Evolutionary conservation across 1,140 invertebrate species (phyloP), one percentile per base, ranked within the genome.

Genomic region (Kradibia gibbosae): DNA sequence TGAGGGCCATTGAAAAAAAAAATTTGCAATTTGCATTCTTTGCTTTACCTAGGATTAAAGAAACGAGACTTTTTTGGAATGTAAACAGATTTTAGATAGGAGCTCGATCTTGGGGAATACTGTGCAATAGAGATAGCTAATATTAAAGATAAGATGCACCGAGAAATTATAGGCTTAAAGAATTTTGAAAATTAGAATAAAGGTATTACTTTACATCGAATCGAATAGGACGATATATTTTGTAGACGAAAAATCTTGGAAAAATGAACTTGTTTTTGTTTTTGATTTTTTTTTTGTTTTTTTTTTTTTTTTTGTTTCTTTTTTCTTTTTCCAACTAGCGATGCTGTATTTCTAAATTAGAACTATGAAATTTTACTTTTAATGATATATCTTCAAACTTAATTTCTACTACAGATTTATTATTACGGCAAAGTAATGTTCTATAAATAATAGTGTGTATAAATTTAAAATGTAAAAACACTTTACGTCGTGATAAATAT

Each of bases 61-160:
- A 73, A 22, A 70, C 36, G 50, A 83, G 71, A 80, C 17, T 71
- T 25, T 65, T 22, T 10, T 67, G 5, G 62, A 22, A 7, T 1
- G 1, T 34, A 39, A 5, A 53, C 3, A 8, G 62, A 67, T 20
- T 67, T 39, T 10, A 4, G 34, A 48, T 1, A 10, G 70, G 20
- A 8, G 28, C 34, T 42, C 77, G 65, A 78, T 57, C 81, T 48
- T 82, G 55, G 55, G 28, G 78, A 73, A 71, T 57, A 71, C 15
- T 67, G 83, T 81, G 62, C 79, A 70, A 65, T 42, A 83, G 77
- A 81, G 25, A 60, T 70, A 83, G 74, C 62, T 73, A 71, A 62
- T 65, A 65, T 36, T 57, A 31, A 31, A 80, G 36, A 62, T 31
- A 78, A 81, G 73, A 76, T 81, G 80, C 73, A 71, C 71, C 42